Evolutionary conservation across 1,140 invertebrate species (phyloP), one percentile per base, ranked within the genome.

Genomic region (Oppia nitens): DNA sequence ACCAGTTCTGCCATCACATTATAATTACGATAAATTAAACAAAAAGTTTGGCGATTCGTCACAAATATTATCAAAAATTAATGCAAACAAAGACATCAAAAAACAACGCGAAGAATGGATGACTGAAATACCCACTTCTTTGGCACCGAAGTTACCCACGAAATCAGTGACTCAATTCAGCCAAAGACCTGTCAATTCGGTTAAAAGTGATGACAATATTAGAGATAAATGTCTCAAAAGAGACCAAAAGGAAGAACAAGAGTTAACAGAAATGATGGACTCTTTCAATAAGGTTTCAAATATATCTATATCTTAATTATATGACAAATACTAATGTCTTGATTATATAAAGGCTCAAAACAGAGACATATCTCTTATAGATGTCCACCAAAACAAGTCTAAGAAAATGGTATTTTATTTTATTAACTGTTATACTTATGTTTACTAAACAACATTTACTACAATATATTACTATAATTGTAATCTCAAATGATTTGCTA

Each of bases 41-140:
- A n/a, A n/a, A n/a, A n/a, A n/a, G n/a, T n/a, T n/a, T n/a, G n/a
- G n/a, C n/a, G n/a, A n/a, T n/a, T n/a, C n/a, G n/a, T n/a, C n/a
- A n/a, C n/a, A n/a, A n/a, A n/a, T n/a, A n/a, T n/a, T n/a, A n/a
- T n/a, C n/a, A n/a, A n/a, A n/a, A n/a, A n/a, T n/a, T 24, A 45
- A 28, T 17, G 45, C 17, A 51, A 21, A 24, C 21, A 2, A 50
- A 57, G 21, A 51, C 6, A 57, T 9, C 27, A 47, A 32, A 2
- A 1, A 4, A 25, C n/a, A 50, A 59, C 26, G 57, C 12, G 57
- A 59, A 59, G 47, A 59, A 24, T 59, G 57, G 57, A 59, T 59
- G 57, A 40, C 47, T 53, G 57, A 53, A 53, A 40, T 47, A 58
- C 26, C 26, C 4, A 59, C 55, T 32, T 9, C 28, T 40, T n/a